Conservation (phyloP, 2,888 invertebrate genomes). For the Mylabris sibirica region DNA sequence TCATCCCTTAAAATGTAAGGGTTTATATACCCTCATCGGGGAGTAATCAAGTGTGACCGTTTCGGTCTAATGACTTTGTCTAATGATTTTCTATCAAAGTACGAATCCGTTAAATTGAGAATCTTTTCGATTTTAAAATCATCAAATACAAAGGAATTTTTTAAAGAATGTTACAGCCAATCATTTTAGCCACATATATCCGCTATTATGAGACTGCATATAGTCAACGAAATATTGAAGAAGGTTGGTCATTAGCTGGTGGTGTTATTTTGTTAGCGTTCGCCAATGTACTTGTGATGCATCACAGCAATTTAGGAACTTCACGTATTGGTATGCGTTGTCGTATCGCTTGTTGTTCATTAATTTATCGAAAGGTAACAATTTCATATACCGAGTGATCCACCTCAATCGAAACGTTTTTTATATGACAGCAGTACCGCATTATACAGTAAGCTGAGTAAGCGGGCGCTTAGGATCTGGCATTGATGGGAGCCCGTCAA, state of each 20-base stretch:
- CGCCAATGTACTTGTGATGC: constrained; percentile 69
- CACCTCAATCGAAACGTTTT: too few relatives aligned
- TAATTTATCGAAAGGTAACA: constrained; percentile 83
- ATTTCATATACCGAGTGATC: too few relatives aligned
- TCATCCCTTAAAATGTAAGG: background rate
- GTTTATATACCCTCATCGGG: background rate
- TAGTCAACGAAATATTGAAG: constrained; percentile 61
- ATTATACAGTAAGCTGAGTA: too few relatives aligned
- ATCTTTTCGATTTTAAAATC: too few relatives aligned
- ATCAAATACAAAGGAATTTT: too few relatives aligned
- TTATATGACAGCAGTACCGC: too few relatives aligned
- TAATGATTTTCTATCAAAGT: too few relatives aligned
- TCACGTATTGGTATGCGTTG: constrained; percentile 78
- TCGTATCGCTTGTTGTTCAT: constrained; percentile 78
- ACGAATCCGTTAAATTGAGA: too few relatives aligned
- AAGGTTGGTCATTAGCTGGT: constrained; percentile 74
- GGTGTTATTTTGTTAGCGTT: constrained; percentile 68
- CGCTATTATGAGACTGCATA: constrained; percentile 65
- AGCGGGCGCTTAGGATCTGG: too few relatives aligned
- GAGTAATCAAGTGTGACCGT: background rate
- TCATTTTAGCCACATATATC: constrained; percentile 69
- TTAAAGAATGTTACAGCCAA: constrained; percentile 70
- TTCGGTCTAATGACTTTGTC: background rate
- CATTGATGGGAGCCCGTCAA: too few relatives aligned
- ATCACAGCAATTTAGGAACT: constrained; percentile 68